Evolutionary conservation across 2,888 invertebrate species (phyloP).

Genomic region (Acholoe squamosa): DNA sequence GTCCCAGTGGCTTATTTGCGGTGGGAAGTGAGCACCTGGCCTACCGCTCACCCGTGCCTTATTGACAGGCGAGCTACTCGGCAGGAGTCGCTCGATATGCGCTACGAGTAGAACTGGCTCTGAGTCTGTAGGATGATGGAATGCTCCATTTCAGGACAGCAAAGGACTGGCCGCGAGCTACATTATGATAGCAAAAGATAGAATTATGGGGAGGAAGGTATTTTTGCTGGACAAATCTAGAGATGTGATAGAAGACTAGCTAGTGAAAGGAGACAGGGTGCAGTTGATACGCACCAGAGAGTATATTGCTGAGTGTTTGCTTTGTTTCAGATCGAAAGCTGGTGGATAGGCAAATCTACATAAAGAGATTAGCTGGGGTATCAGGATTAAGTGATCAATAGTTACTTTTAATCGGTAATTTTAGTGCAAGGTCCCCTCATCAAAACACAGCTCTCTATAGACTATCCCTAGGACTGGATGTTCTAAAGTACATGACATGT

Average conservation of each 20-base stretch:
- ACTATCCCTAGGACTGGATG: no score
- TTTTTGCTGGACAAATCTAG: no score
- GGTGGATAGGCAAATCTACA: neutral
- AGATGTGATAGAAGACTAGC: no score
- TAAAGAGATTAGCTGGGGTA: neutral
- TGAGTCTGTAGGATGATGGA: neutral
- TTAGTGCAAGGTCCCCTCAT: no score
- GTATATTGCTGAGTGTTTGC: constrained; percentile 27
- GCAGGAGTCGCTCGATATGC: constrained; percentile 13
- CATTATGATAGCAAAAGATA: neutral
- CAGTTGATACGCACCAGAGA: neutral
- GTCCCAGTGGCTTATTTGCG: neutral
- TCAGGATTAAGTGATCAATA: constrained; percentile 27
- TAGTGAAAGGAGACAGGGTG: no score
- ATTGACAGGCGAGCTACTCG: constrained; percentile 20
- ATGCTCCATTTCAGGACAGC: neutral
- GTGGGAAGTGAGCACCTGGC: constrained; percentile 53
- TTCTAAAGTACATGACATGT: no score
- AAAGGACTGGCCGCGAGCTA: neutral
- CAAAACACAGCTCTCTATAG: no score
- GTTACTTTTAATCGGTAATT: neutral
- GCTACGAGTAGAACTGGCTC: neutral
- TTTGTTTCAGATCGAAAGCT: neutral
- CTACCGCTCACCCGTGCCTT: constrained; percentile 24
- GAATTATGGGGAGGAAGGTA: no score